Evolutionary conservation across 35 echinoderm and acorn worm genomes (phyloP), one percentile per base, ranked within the genome.

Genomic region (Ophiothrix spiculata): DNA sequence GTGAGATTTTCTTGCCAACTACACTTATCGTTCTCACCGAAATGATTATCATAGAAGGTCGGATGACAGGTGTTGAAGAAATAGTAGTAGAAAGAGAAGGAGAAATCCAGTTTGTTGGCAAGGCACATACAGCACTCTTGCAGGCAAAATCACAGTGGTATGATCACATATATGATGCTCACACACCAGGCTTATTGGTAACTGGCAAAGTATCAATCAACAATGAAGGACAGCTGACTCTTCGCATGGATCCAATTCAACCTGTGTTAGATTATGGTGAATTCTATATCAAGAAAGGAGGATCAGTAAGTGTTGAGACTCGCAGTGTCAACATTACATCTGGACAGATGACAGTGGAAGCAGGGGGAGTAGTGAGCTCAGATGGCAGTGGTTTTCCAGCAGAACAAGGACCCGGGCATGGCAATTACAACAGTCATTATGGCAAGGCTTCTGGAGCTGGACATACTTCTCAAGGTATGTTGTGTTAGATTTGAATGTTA

Each of bases 41-140:
- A 77, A 33, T 75, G 16, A 64, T 97, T 17, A 92, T 89, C 29
- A 64, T 97, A 19, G 94, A 97, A 83, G 94, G 94, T 12, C 81
- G 90, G 81, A 31, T 97, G 35, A 85, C 90, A 2, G 94, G 94
- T 33, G 94, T 97, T 16, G 87, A 97, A 77, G 94, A 97, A 64
- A 37, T 92, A 8, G 82, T 89, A 34, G 21, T 97, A 4, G 94
- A 97, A 81, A 64, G 94, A 28, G 60, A 46, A 32, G 90, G 90
- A 46, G 78, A 92, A 64, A 77, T 97, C 73, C 36, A 86, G 16
- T 97, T 97, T 36, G 36, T 75, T 31, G 94, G 94, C 11, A 83
- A 56, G 29, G 90, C 90, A 45, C 87, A 89, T 34, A 97, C 94
- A 39, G 75, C 82, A 35, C 25, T 79, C 1, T 78, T 97, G 31